phyloP scores from a whole-genome alignment of 2,113 vertebrate species.

The Odontesthes bonariensis region DNA sequence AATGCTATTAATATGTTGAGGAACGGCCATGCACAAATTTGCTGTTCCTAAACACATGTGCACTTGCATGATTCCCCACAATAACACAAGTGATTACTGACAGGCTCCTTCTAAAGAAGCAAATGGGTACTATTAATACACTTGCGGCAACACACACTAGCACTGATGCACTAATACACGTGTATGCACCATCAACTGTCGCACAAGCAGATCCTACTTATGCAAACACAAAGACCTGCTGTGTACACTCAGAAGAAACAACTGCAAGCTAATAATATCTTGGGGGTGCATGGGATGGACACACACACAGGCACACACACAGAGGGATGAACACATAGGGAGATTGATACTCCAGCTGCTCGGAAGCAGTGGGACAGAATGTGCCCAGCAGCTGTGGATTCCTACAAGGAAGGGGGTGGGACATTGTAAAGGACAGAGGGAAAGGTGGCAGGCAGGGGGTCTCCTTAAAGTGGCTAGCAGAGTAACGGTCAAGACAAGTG shows the following conservation, averaged over 20 bases:
- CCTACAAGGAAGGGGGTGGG: slow-evolving; percentile 45
- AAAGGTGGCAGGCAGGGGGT: slow-evolving; percentile 29
- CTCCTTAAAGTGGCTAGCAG: slow-evolving; percentile 18
- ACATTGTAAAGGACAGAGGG: background rate
- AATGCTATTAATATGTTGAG: slow-evolving; percentile 58
- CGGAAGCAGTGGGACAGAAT: slow-evolving; percentile 77
- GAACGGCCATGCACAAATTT: slow-evolving; percentile 36
- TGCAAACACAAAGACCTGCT: slow-evolving; percentile 79
- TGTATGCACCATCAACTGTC: slow-evolving; percentile 61
- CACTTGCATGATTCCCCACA: slow-evolving; percentile 48
- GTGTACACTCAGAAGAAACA: slow-evolving; percentile 74
- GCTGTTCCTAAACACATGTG: slow-evolving; percentile 41
- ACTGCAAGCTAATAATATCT: slow-evolving; percentile 77
- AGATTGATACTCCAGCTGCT: slow-evolving; percentile 81
- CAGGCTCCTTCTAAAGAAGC: slow-evolving; percentile 69
- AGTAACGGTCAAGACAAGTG: background rate
- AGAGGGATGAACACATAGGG: slow-evolving; percentile 52
- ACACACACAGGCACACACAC: slow-evolving; percentile 40
- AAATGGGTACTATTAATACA: slow-evolving; percentile 75
- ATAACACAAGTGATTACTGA: slow-evolving; percentile 62
- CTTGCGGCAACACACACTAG: slow-evolving; percentile 28
- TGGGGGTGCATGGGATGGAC: slow-evolving; percentile 46
- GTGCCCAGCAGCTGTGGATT: slow-evolving; percentile 80
- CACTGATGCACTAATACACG: slow-evolving; percentile 29
- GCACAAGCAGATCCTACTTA: slow-evolving; percentile 63